Base-by-base conservation (phyloP, 23 tunicate species). In the Botrylloides violaceus region DNA sequence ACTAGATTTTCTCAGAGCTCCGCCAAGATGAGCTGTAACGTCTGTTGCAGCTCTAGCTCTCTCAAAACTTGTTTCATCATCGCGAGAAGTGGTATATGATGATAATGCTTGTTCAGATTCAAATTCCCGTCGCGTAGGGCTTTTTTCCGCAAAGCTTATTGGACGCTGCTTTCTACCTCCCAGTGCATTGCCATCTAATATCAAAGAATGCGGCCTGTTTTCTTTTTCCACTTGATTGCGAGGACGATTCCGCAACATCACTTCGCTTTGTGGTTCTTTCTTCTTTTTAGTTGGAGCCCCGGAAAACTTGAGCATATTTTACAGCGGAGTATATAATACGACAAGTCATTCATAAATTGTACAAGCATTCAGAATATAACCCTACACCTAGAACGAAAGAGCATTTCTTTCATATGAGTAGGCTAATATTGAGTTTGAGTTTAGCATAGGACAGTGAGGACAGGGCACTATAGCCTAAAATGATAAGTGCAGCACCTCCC, bases 21-120 rank as follows among this genome's bases (percentile, higher is more conserved):
- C 28, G 0, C 74, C 74, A 19, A 68, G 36, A 68, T 32, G 28
- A 0, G 74, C 74, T 37, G 74, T 68, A 26, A 68, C 74, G 37
- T 68, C 74, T 7, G 74, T 68, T 5, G 37, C 74, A 20, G 74
- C 74, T 20, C 74, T 18, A 22, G 74, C 32, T 19, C 74, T 18
- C 58, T 35, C 58, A 29, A 33, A 37, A 53, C 26, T 23, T 35
- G 1, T 3, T 4, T 63, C 35, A 34, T 33, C 70, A 63, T 63
- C 70, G 36, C 36, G 35, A 23, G 20, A 34, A 6, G 70, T 9
- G 29, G 70, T 3, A 63, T 12, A 63, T 3, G 70, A 63, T 28
- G 34, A 12, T 28, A 63, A 28, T 43, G 53, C 53, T 43, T 43
- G 53, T 4, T 63, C 70, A 3, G 34, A 3, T 3, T 63, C 36